A percentile compares a stretch with the other conserved stretches of the same genome.
Evolutionary conservation across 2,797 vertebrate genomes (phyloP).

Genomic region (Peromyscus eremicus): DNA sequence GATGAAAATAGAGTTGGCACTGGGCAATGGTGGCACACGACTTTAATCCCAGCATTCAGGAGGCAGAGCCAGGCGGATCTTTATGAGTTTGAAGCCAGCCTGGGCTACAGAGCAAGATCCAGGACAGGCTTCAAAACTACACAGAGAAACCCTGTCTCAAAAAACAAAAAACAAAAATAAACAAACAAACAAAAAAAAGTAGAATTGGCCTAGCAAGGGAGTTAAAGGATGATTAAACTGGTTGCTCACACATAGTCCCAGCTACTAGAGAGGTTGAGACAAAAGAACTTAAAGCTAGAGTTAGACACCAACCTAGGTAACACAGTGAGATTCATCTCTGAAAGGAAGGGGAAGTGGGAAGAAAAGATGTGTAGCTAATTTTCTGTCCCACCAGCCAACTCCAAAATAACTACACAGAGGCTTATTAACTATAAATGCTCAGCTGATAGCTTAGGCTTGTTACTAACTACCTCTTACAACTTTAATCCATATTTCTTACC

Average conservation of each 20-base stretch:
- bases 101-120: neutral
- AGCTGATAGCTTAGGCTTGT: neutral
- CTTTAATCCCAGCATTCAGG: neutral
- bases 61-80: neutral
- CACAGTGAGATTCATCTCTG: neutral
- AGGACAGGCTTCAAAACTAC: too few species aligned
- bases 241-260: neutral
- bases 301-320: neutral
- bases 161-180: neutral
- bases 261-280: neutral
- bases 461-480: neutral
- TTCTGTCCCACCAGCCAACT: neutral
- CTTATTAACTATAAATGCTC: neutral
- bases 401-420: neutral
- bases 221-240: neutral
- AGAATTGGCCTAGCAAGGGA: neutral
- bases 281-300: neutral
- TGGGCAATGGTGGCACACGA: too few species aligned
- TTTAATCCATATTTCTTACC: neutral
- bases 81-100: too few species aligned
- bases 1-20: too few species aligned
- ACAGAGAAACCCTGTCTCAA: neutral
- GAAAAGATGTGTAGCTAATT: neutral
- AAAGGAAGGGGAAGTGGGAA: neutral
- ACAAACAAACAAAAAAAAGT: neutral